Evolutionary conservation across 1,140 invertebrate species (phyloP), one percentile per base, ranked within the genome.

Genomic region (Campoletis sonorensis): DNA sequence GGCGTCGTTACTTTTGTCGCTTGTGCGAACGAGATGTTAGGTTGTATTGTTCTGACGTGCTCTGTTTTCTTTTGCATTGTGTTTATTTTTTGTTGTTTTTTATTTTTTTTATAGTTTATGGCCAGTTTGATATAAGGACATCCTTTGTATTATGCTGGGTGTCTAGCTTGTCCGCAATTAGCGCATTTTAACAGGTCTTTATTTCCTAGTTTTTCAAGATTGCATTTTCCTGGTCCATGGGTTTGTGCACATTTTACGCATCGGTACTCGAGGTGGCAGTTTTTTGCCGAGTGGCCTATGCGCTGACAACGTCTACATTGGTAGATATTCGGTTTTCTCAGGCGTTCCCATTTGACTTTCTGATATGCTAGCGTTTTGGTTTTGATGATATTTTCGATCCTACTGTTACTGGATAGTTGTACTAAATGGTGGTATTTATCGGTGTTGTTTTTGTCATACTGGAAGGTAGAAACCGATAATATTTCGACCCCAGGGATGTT

Each of bases 261-360:
- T 16, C 76, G 1, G 54, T 23, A 79, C 27, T 64, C 68, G 0
- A 82, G 58, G 16, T 79, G 33, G 64, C 81, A 82, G 37, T 79
- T 82, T 21, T 27, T 77, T 10, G 49, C 72, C 1, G 37, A n/a
- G 37, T 82, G 81, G 0, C 81, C 81, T 3, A 82, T 21, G 1
- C 76, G 0, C 30, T 82, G 81, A 49, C 67, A 82, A 27, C 54
- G 68, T 33, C 33, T 61, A 40, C 77, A 82, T 54, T 80, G 79
- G 21, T 67, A 58, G 18, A 61, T 40, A 13, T 18, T 2, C 0
- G 79, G 33, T 33, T 80, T 80, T 11, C 27, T 72, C 4, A 80
- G 21, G 4, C 21, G 37, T 80, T 80, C 79, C 79, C 79, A 80
- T 49, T 11, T 37, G n/a, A 79, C 27, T 40, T 11, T 7, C 64